Evolutionary conservation across 2,888 invertebrate species (phyloP).

Genomic region (Mesopsocus fuscifrons): DNA sequence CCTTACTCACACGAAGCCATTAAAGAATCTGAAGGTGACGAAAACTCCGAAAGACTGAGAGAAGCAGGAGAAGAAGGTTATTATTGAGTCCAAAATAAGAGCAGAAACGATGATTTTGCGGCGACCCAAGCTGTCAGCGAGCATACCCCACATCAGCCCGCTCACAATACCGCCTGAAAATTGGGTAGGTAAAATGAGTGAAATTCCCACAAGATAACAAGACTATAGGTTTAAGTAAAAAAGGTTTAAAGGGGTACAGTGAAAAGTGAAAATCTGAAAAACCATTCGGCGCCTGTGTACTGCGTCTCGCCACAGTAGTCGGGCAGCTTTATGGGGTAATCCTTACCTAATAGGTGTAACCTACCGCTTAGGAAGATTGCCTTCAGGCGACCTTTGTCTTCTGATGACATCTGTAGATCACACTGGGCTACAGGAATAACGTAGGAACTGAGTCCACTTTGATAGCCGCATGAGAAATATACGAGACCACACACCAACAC

Average conservation of each 20-base stretch:
- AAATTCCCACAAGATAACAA: too few species aligned
- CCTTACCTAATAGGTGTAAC: too few species aligned
- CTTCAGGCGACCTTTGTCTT: conserved; percentile 47
- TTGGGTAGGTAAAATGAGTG: too few species aligned
- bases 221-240: too few species aligned
- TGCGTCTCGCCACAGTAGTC: too few species aligned
- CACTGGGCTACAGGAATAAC: conserved; percentile 52
- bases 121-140: conserved; percentile 57
- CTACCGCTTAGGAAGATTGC: conserved; percentile 51
- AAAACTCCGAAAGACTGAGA: conserved; percentile 38
- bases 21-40: conserved; percentile 38
- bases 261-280: too few species aligned
- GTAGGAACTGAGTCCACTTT: conserved; percentile 49
- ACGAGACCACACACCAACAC: conserved; percentile 42
- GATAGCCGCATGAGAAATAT: conserved; percentile 40
- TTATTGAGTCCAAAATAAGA: conserved; percentile 30
- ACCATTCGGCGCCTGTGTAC: too few species aligned
- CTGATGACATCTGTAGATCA: conserved; percentile 42
- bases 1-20: conserved; percentile 34
- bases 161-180: conserved; percentile 43
- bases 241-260: too few species aligned
- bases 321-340: too few species aligned
- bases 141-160: conserved; percentile 59
- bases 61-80: conserved; percentile 37
- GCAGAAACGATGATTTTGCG: conserved; percentile 34